phyloP scores from a whole-genome alignment of 2,888 invertebrate species.

The Ecliptopera silaceata region DNA sequence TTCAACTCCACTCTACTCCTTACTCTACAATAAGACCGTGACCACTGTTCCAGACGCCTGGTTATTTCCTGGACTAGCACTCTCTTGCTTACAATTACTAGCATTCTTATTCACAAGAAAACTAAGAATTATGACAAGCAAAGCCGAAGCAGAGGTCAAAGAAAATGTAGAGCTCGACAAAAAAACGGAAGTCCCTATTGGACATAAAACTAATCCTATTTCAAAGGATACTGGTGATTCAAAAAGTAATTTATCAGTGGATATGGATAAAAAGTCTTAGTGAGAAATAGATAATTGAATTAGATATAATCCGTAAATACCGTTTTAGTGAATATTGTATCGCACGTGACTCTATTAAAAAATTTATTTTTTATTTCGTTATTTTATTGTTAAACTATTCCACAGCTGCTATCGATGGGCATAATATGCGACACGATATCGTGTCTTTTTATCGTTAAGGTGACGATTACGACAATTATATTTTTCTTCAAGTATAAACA shows the following conservation, averaged over 20 bases:
- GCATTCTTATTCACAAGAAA: slow-evolving; percentile 61
- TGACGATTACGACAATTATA: no score
- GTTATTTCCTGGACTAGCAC: slow-evolving; percentile 64
- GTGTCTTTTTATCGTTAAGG: no score
- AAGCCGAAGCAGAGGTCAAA: slow-evolving; percentile 19
- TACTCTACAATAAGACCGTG: slow-evolving; percentile 72
- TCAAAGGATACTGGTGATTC: slow-evolving; percentile 16
- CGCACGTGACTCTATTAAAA: no score
- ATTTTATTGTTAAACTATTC: no score
- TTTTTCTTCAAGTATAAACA: no score
- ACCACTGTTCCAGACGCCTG: slow-evolving; percentile 68
- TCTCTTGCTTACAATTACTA: slow-evolving; percentile 61
- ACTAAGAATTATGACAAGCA: slow-evolving; percentile 35
- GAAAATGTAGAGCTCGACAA: slow-evolving; percentile 23
- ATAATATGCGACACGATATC: no score
- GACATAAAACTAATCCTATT: no score
- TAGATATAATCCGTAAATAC: no score
- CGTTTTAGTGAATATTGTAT: no score
- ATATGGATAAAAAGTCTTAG: neutral
- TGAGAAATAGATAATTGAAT: neutral
- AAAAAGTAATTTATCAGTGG: slow-evolving; percentile 19
- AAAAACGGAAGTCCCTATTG: slow-evolving; percentile 1
- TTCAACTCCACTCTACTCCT: slow-evolving; percentile 69
- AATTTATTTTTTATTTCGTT: no score
- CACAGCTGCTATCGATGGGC: no score